Evolutionary conservation across 2,797 vertebrate genomes (phyloP), one percentile per base, ranked within the genome.

Genomic region (Octomys mimax): DNA sequence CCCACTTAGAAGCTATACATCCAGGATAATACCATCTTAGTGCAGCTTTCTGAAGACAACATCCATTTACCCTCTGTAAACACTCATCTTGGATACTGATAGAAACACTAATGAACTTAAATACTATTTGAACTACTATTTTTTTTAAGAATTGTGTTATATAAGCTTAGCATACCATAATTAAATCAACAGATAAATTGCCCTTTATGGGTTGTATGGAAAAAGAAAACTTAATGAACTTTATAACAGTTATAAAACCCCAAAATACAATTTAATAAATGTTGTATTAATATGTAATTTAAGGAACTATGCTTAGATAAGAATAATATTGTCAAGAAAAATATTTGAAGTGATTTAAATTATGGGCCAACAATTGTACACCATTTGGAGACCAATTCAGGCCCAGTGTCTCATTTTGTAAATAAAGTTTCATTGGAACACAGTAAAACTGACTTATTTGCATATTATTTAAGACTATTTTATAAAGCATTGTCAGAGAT

Each of bases 231-330:
- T 71, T 36, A 54, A 52, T 80, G 28, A 82, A 95, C 75, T 89
- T 91, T 91, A 77, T 59, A 59, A 39, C 77, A 7, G 62, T 66
- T 73, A 79, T 42, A 39, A 95, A 81, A 36, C 7, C 54, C 28
- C 77, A 94, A 93, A 94, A 84, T 87, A 61, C 24, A 88, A 70
- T 89, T 75, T 54, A 49, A 73, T 33, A 61, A 84, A 92, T 9
- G 22, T 81, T 82, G 9, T 46, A 46, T 24, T 90, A 73, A 80
- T 3, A 61, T 16, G 83, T 92, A 68, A 75, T 91, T 57, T 84
- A 52, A 87, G 36, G 31, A 84, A 75, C 64, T 84, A 57, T 39
- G 9, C 31, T 80, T 91, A 26, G 21, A 64, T 13, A 88, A 36
- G 90, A 85, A 81, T n/a, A 86, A 82, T 80, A 26, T 52, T 80